Evolutionary conservation across 2,797 vertebrate species (phyloP), one percentile per base, ranked within the genome.

Genomic region (Pipistrellus nathusii): DNA sequence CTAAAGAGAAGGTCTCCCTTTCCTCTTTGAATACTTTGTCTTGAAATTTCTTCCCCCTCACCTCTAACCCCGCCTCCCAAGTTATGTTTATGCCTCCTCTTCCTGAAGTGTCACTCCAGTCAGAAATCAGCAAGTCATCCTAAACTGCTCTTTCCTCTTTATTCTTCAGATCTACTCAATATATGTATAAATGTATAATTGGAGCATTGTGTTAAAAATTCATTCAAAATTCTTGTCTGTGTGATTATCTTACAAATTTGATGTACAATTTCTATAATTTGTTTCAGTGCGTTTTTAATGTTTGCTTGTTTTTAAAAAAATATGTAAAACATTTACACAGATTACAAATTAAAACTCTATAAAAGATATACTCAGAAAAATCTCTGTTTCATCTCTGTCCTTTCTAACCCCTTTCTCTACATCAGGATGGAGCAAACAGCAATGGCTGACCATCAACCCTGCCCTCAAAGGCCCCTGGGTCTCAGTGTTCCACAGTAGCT

Each of bases 81-180:
- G 30, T 46, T 12, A 77, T 32, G 23, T 21, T 84, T 80, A 59
- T 1, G 1, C 27, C 9, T 57, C 59, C 71, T 92, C 85, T 93
- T 92, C 77, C 44, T 64, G 44, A 64, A 44, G 3, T 82, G 85
- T 89, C 76, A 71, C 4, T 85, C 71, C 35, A 51, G 76, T 72
- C 72, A 87, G 71, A 81, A 95, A 71, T 92, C 62, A 69, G 93
- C 51, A 92, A 93, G 77, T 83, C 76, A 87, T 93, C 51, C 57
- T 64, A 41, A 78, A 46, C 9, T 23, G 18, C 41, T 48, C 25
- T 76, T 82, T 83, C 32, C 41, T 59, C 64, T 57, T 83, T 21
- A 23, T 72, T 51, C 48, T 73, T 91, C 85, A 87, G 82, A 92
- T 90, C 72, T 87, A 20, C 46, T 92, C 11, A 80, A 64, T 55